A percentile compares a stretch with the other conserved stretches of the same genome.
Evolutionary conservation across 2,888 invertebrate species (phyloP).

Genomic region (Itoplectis maculator): DNA sequence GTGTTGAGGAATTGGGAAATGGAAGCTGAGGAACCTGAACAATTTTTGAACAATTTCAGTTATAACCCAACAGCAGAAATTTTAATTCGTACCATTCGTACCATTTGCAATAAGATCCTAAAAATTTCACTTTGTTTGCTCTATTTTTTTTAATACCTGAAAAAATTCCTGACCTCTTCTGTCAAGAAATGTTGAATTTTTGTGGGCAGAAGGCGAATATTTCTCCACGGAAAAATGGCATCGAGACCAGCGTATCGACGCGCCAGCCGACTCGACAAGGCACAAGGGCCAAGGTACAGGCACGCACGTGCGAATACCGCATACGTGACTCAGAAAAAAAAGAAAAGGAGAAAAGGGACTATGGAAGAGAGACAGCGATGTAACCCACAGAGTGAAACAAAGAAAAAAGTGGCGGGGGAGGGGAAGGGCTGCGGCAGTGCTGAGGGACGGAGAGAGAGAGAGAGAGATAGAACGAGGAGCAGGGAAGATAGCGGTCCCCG

Average conservation of each 20-base stretch:
- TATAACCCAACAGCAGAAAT: too few species aligned
- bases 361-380: not conserved
- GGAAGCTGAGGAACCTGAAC: too few species aligned
- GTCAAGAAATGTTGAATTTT: too few species aligned
- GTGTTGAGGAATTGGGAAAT: too few species aligned
- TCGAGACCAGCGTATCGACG: conserved; percentile 51
- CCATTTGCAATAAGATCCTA: too few species aligned
- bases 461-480: conserved; percentile 60
- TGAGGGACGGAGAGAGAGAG: conserved; percentile 47
- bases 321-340: conserved; percentile 26
- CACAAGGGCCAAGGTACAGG: conserved; percentile 12
- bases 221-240: conserved; percentile 47
- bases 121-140: too few species aligned
- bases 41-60: too few species aligned
- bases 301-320: conserved; percentile 60
- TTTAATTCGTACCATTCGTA: too few species aligned
- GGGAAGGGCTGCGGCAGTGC: conserved; percentile 2
- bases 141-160: not conserved
- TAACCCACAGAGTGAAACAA: conserved; percentile 22
- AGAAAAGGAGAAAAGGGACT: conserved; percentile 3
- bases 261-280: conserved; percentile 17
- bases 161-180: too few species aligned
- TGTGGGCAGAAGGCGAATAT: too few species aligned
- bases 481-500: conserved; percentile 56
- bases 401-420: conserved; percentile 44